These are phyloP conservation scores for Whitmania pigra DNA, from an alignment of 1,140 invertebrate species.

Conservation along the genomic window DNA sequence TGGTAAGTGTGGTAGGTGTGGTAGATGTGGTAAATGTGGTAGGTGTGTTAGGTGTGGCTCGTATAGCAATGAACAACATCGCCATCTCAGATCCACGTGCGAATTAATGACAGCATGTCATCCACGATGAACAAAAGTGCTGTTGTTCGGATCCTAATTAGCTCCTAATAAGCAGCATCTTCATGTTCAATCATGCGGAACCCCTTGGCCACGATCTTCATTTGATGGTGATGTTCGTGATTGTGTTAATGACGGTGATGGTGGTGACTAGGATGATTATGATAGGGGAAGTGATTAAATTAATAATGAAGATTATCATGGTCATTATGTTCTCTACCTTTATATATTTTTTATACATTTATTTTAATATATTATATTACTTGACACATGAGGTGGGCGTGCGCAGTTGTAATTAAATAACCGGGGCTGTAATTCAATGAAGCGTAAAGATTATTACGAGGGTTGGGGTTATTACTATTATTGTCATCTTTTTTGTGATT, in stretches of 20 bases:
- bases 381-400: too few relatives aligned
- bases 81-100: not conserved
- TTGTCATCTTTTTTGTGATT: too few relatives aligned
- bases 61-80: not conserved
- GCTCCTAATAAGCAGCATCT: too few relatives aligned
- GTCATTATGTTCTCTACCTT: too few relatives aligned
- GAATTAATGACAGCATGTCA: conserved; percentile 3
- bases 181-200: not conserved
- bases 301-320: not conserved
- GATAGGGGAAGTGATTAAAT: not conserved
- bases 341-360: too few relatives aligned
- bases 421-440: too few relatives aligned
- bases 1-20: too few relatives aligned
- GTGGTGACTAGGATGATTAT: not conserved
- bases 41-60: not conserved
- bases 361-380: too few relatives aligned
- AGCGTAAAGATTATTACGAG: too few relatives aligned
- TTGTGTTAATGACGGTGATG: not conserved
- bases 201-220: not conserved
- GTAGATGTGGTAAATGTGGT: too few relatives aligned
- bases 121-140: not conserved
- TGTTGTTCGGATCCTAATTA: not conserved
- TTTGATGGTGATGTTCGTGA: conserved; percentile 2
- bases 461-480: too few relatives aligned
- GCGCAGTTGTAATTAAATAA: too few relatives aligned